Evolutionary conservation across 2,888 invertebrate species (phyloP).

Genomic region (Xestia xanthographa): DNA sequence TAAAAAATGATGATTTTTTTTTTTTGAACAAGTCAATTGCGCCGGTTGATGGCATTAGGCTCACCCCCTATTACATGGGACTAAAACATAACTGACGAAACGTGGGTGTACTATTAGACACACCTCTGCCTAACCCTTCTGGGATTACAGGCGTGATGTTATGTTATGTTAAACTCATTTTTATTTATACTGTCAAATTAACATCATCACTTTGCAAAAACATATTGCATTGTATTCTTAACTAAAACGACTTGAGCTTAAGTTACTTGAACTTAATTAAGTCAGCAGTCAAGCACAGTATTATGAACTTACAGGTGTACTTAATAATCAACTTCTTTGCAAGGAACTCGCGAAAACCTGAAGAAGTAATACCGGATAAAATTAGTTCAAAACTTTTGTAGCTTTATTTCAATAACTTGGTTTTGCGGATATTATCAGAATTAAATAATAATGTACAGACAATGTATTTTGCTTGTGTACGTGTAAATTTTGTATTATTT

Average conservation of each 20-base stretch:
- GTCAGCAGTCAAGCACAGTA: constrained; percentile 39
- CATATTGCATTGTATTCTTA: not conserved
- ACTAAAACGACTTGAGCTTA: constrained; percentile 2
- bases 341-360: constrained; percentile 15
- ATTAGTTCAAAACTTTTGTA: constrained; percentile 27
- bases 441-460: not conserved
- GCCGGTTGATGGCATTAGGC: too few relatives aligned
- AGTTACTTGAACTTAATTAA: constrained; percentile 37
- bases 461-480: not conserved
- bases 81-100: too few relatives aligned
- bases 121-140: too few relatives aligned
- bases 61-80: too few relatives aligned
- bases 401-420: constrained; percentile 31
- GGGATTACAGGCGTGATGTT: too few relatives aligned
- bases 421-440: not conserved
- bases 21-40: too few relatives aligned
- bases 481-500: too few relatives aligned
- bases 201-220: not conserved
- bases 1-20: too few relatives aligned
- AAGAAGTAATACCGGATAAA: constrained; percentile 21
- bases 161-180: not conserved
- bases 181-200: constrained; percentile 2
- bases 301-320: constrained; percentile 50
- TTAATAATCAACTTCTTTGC: constrained; percentile 19
- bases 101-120: too few relatives aligned